Percentiles rank a stretch among this genome's conserved stretches.
Conservation (phyloP, 92 coral and sea anemone genomes). For the Actinernus sp. region DNA sequence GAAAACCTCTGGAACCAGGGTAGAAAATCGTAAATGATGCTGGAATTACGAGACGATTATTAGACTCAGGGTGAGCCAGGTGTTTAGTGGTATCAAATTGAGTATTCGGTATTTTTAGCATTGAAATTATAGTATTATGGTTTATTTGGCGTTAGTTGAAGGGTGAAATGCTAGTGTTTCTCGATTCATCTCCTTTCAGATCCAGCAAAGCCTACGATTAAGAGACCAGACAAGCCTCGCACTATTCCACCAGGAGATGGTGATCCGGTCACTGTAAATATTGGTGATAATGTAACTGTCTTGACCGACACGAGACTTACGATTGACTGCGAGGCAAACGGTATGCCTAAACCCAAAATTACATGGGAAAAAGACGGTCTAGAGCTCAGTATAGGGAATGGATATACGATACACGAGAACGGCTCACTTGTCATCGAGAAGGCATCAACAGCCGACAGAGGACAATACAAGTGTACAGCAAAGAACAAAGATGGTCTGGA, state of each 20-base stretch:
- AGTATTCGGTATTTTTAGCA: too few relatives aligned
- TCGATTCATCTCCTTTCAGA: too few relatives aligned
- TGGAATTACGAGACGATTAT: too few relatives aligned
- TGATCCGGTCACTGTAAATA: slow-evolving; percentile 28
- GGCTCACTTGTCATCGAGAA: slow-evolving; percentile 60
- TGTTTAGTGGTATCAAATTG: too few relatives aligned
- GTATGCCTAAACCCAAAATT: slow-evolving; percentile 66
- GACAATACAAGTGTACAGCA: slow-evolving; percentile 73
- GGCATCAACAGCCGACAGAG: slow-evolving; percentile 51
- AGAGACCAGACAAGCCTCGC: slow-evolving; percentile 31
- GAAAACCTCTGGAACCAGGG: too few relatives aligned
- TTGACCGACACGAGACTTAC: slow-evolving; percentile 42
- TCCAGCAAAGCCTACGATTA: slow-evolving; percentile 37
- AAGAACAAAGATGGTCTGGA: slow-evolving; percentile 68
- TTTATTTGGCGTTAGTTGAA: too few relatives aligned
- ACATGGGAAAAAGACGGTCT: slow-evolving; percentile 71
- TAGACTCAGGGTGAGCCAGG: too few relatives aligned
- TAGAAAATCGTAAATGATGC: too few relatives aligned
- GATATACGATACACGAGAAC: slow-evolving; percentile 16
- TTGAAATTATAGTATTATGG: too few relatives aligned
- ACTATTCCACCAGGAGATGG: slow-evolving; percentile 42
- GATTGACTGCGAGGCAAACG: slow-evolving; percentile 69
- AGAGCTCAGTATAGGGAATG: slow-evolving; percentile 2
- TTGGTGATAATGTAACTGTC: slow-evolving; percentile 71
- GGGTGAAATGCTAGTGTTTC: too few relatives aligned